Conservation (phyloP, 2,113 vertebrate genomes). For the Phyllostomus hastatus region DNA sequence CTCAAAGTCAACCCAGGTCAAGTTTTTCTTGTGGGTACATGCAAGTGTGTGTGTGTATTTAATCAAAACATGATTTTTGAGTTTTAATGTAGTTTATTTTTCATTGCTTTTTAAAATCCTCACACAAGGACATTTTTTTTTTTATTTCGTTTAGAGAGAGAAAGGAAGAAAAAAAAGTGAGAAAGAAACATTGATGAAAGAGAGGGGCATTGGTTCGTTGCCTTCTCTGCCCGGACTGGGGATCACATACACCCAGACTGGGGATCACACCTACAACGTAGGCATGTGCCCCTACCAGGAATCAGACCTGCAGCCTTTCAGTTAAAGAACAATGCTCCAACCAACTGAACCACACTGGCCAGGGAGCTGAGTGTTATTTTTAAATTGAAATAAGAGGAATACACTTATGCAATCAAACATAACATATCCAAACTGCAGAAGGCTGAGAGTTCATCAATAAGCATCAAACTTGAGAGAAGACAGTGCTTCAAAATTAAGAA, state of each 20-base stretch:
- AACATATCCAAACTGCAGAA: not conserved
- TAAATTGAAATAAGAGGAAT: not conserved
- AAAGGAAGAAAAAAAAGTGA: too few relatives aligned
- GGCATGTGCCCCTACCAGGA: not conserved
- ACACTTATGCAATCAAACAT: not conserved
- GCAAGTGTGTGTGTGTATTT: not conserved
- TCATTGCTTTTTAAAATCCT: too few relatives aligned
- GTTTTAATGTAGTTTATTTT: not conserved
- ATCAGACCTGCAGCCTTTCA: not conserved
- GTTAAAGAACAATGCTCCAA: not conserved
- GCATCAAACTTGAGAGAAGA: not conserved
- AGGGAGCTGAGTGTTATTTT: not conserved
- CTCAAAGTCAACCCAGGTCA: not conserved
- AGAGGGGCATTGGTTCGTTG: too few relatives aligned
- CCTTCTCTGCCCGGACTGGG: too few relatives aligned
- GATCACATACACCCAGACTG: too few relatives aligned
- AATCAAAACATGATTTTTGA: not conserved
- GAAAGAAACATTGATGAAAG: too few relatives aligned
- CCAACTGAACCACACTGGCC: not conserved
- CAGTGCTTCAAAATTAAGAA: not conserved
- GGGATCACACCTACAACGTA: too few relatives aligned
- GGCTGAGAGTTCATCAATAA: not conserved
- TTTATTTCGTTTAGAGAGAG: too few relatives aligned
- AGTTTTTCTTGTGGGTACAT: not conserved
- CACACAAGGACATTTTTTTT: too few relatives aligned